Evolutionary conservation across 2,113 vertebrate species (phyloP).

Genomic region (Aphyosemion australe): DNA sequence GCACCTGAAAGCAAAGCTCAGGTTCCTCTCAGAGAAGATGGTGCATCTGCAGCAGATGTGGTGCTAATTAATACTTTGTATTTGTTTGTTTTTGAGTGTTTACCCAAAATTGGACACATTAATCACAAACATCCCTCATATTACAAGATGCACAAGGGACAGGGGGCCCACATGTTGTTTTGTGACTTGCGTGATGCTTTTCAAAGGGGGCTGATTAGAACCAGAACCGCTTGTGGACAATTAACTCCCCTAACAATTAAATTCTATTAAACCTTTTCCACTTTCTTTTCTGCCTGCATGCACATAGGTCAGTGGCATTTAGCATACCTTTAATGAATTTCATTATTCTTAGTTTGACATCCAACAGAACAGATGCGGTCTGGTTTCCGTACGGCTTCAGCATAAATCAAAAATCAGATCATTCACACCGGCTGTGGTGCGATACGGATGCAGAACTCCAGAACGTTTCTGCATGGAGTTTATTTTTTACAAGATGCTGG

Average conservation of each 20-base stretch:
- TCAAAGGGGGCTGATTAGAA: slow-evolving; percentile 45
- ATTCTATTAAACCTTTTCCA: slow-evolving; percentile 3
- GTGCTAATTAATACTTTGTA: slow-evolving; percentile 27
- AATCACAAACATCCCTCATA: slow-evolving; percentile 5
- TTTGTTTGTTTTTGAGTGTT: slow-evolving; percentile 38
- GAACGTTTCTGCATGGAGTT: no score
- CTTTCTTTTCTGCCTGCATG: not conserved
- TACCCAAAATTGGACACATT: slow-evolving; percentile 15
- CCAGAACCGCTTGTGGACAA: slow-evolving; percentile 30
- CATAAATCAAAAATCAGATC: no score
- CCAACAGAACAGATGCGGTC: no score
- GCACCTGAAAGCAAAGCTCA: slow-evolving; percentile 29
- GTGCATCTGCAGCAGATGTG: slow-evolving; percentile 42
- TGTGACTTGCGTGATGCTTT: slow-evolving; percentile 14
- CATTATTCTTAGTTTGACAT: not conserved
- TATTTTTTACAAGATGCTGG: no score
- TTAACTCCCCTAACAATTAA: slow-evolving; percentile 24
- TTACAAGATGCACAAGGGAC: slow-evolving; percentile 19
- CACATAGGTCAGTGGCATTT: not conserved
- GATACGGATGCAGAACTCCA: no score
- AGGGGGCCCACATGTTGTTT: slow-evolving; percentile 17
- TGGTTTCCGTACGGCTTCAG: no score
- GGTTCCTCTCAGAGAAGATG: not conserved
- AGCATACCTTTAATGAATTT: not conserved
- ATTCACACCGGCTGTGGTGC: no score